Base-by-base conservation (phyloP, 2,888 invertebrate genomes). In the Altica lythri region DNA sequence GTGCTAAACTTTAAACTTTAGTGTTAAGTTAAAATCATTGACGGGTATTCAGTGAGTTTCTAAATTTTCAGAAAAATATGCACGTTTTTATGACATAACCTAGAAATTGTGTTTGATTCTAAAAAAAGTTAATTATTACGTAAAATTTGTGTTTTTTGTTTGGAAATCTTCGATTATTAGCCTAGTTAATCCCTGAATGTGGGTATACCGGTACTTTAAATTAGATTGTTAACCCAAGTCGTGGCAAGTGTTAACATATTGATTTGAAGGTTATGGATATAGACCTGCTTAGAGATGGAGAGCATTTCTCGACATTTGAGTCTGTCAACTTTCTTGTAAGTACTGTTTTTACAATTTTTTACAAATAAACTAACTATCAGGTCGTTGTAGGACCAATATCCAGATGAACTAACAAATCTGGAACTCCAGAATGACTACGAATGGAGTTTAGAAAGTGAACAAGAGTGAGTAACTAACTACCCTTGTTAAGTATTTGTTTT, bases 251-350 rank as follows among this genome's bases (percentile, higher is more conserved):
- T 45, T 45, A 46, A 44, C 48, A 52, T 53, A 44, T 51, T 47
- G 56, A 50, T 54, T 54, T 56, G 29, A 52, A 22, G 44, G 49
- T 79, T 78, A 81, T 81, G 80, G 80, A 80, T 73, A 74, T 80
- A 57, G 78, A 77, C 65, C 77, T 77, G 57, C 78, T 78, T 63
- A 75, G 77, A 58, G 78, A 79, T 71, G 79, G 75, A 67, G 78
- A 79, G 72, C 77, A 78, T 59, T 80, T 80, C 69, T 72, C 77
- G 44, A 66, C 66, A 9, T 59, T 67, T 32, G 61, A 60, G 8
- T 59, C 63, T 19, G 56, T 56, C 18, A 37, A 45, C 35, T 61
- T 55, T 40, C 17, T 60, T 56, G 65, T 65, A 57, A 54, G 60
- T 54, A 19, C 12, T 35, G 16, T 12, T 5, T n/a, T 44, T 17